Conservation (phyloP, 2,797 vertebrate species). For the Oryzias sinensis region DNA sequence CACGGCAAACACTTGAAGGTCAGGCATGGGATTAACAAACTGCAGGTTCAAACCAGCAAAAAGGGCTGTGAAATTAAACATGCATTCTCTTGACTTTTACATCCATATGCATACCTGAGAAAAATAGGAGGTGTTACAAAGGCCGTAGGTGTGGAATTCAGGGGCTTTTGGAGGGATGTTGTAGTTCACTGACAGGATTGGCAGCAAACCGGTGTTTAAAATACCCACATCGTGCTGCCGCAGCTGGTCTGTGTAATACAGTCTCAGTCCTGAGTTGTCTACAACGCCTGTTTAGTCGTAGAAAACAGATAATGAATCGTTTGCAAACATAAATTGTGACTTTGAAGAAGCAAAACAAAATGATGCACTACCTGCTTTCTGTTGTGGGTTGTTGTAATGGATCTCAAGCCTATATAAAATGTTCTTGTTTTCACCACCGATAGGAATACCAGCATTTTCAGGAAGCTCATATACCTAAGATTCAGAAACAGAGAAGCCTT, state of each 20-base stretch:
- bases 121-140: slow-evolving; percentile 67
- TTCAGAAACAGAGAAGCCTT: background rate
- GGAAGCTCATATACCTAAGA: slow-evolving; percentile 65
- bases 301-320: background rate
- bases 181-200: accelerated
- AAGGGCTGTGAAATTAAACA: no score
- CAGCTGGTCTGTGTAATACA: slow-evolving; percentile 65
- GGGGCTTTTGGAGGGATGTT: slow-evolving; percentile 66
- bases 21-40: slow-evolving; percentile 38
- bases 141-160: slow-evolving; percentile 63
- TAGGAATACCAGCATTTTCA: slow-evolving; percentile 60
- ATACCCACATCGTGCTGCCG: slow-evolving; percentile 58
- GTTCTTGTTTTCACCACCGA: slow-evolving; percentile 48
- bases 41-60: slow-evolving; percentile 20
- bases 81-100: background rate
- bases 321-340: no score
- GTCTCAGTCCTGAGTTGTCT: slow-evolving; percentile 72
- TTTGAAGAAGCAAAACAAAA: no score
- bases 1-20: slow-evolving; percentile 66
- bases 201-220: slow-evolving; percentile 54
- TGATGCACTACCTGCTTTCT: slow-evolving; percentile 42
- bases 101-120: slow-evolving; percentile 54
- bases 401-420: slow-evolving; percentile 68
- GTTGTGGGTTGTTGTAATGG: slow-evolving; percentile 71
- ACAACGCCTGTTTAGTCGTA: slow-evolving; percentile 42